Base-by-base conservation (phyloP, 2,888 invertebrate species). In the Aspidapion aeneum region DNA sequence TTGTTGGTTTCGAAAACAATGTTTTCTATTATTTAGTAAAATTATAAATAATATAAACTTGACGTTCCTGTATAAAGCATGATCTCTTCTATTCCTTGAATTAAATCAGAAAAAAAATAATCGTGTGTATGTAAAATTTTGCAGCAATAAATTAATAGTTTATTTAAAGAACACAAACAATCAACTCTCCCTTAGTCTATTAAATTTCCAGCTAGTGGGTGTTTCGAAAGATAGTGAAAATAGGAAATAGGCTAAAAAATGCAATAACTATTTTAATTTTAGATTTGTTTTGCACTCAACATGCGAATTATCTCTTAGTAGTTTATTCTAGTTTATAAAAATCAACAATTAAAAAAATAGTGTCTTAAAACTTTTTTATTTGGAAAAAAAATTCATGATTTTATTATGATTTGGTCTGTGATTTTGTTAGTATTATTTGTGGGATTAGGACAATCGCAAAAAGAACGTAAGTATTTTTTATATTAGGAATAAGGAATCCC, bases 391-490 rank as follows among this genome's bases (percentile, higher is more conserved):
- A 50, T 55, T 48, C 50, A 21, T 7, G 49, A 20, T 1, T 19
- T 60, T 21, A 60, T 60, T 55, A 55, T 60, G 35, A 16, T 54
- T 20, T 58, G 21, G 19, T 35, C 54, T 54, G 35, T 21, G 1
- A 52, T 57, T 2, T 19, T 62, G 21, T 48, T 64, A 18, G 7
- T 55, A 9, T 19, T 55, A n/a, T 20, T 64, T 0, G 5, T 58
- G n/a, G 18, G 22, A 17, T 35, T 54, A 35, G 58, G 58, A 54
- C 52, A 22, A 21, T 57, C 49, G 22, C 61, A 64, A 51, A 55
- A 49, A 18, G 61, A 61, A 57, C 63, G 63, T 64, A 64, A 64
- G 61, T 64, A 56, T 35, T 35, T 35, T 12, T 35, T 35, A 35
- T 35, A 35, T 35, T 7, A 35, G 3, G 5, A 35, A 12, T 35